Evolutionary conservation across 2,113 vertebrate genomes (phyloP), one percentile per base, ranked within the genome.

Genomic region (Indicator maculatus): DNA sequence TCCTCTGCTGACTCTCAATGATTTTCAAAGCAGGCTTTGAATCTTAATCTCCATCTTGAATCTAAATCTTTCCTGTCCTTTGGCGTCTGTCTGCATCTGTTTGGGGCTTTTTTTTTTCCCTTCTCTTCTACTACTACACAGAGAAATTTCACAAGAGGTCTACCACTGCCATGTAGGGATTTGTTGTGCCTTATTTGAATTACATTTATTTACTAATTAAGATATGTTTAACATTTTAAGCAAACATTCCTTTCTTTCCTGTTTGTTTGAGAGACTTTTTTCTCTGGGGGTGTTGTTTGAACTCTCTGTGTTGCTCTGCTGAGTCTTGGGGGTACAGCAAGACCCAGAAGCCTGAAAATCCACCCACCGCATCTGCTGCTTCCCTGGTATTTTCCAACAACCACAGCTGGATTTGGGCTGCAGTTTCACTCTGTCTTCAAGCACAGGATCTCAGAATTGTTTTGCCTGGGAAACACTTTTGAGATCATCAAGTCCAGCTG

Each of bases 131-230:
- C 36, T 39, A 1, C 36, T 36, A 17, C 6, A 21, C 14, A 63
- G 2, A 83, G 44, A 83, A 83, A 70, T 69, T 74, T 86, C 64
- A 90, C n/a, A 61, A 76, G 45, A 24, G 64, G 52, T 39, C 18
- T 53, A 73, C 38, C 8, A 4, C 19, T 69, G 58, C 47, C 50
- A 79, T 30, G 72, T 21, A 93, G 83, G 50, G 83, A 83, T 83
- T 61, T 44, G 72, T 26, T 13, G 2, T 73, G 52, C 59, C 36
- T 88, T 31, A 73, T 65, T 61, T 90, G n/a, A 80, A 80, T 63
- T 70, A 38, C 60, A n/a, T 23, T 86, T 86, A 50, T 90, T 90
- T 96, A 93, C 76, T 88, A 83, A 90, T 94, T 83, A 63, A 76
- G 65, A 2, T 36, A 50, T 74, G 18, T 59, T 92, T 50, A 70